Base-by-base conservation (phyloP, 2,113 vertebrate species). In the Bos javanicus region DNA sequence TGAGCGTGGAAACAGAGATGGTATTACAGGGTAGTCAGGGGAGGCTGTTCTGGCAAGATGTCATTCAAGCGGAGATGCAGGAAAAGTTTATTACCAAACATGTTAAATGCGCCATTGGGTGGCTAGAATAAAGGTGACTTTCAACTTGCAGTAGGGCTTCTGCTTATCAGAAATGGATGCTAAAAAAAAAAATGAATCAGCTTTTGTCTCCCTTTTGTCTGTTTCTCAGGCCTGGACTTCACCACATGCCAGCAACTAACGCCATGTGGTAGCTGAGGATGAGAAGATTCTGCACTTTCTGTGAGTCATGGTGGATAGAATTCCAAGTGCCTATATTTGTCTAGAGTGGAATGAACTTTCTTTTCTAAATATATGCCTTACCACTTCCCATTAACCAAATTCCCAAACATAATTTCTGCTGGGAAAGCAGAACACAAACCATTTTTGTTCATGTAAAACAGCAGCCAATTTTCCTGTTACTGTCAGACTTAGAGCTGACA, bases 321-420 rank as follows among this genome's bases (percentile, higher is more conserved):
- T 97, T 97, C 95, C 94, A 95, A 97, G 64, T 16, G 28, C 92
- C 98, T 98, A 89, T 97, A 97, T 97, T 97, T 97, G 81, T 96
- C 94, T 25, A 57, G 67, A 83, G 67, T 91, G 59, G 87, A 96
- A 96, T 87, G 92, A 94, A 95, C 71, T 95, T 78, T 54, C 71
- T 94, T 98, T 98, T 92, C 96, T 97, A 98, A 98, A 98, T 97
- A 98, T 97, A 87, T 30, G 50, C 56, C 83, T 90, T 21, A 81
- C 96, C 97, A 97, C 96, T 97, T 97, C 96, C 97, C 89, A 91
- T 96, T 97, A 71, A 85, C 91, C 82, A 89, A 94, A 98, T 97
- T 98, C 96, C 96, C 88, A 90, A 97, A 78, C 52, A 92, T 94
- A 94, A 97, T 84, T 98, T 98, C 94, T 98, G 56, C 94, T 98